Base-by-base conservation (phyloP, 1,140 invertebrate genomes). In the Drosophila littoralis region DNA sequence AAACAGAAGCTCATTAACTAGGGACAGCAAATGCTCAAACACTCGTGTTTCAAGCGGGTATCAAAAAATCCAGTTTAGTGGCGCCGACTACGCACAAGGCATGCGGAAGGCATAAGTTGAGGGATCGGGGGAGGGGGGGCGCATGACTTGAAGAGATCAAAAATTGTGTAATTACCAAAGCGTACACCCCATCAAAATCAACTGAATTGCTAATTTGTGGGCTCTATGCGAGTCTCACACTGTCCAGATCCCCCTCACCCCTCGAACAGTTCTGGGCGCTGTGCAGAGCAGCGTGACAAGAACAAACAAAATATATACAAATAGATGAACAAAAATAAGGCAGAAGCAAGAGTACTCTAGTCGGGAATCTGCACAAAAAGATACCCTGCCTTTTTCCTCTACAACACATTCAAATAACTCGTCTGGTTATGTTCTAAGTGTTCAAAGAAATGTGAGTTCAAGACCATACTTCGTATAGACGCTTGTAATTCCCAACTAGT, bases 261-360 rank as follows among this genome's bases (percentile, higher is more conserved):
- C 46, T 6, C 6, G 48, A 6, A 15, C 7, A 33, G 28, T 51
- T 36, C 22, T 15, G 17, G 10, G 22, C 8, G 1, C 48, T 82
- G 83, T 75, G 76, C 83, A 88, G 83, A 76, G 79, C 83, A 88
- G 83, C 83, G 79, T 86, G 83, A 88, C 83, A 79, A 77, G 83
- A 83, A 88, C 68, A 86, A 79, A 86, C 72, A 83, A 83, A 77
- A 59, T 28, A 36, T 28, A 36, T 61, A 36, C 33, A 35, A 36
- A 36, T 66, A 52, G 55, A 73, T 46, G 40, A 67, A 52, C 36
- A 67, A 52, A 42, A 54, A 58, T n/a, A 70, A 73, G 10, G 35
- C 7, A 58, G 10, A 36, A 59, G 6, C 12, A 48, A 17, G 36
- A 9, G 38, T n/a, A n/a, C 40, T 12, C n/a, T 12, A 13, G 40